phyloP scores from a whole-genome alignment of 2,888 invertebrate genomes.

The Cheilosia variabilis region DNA sequence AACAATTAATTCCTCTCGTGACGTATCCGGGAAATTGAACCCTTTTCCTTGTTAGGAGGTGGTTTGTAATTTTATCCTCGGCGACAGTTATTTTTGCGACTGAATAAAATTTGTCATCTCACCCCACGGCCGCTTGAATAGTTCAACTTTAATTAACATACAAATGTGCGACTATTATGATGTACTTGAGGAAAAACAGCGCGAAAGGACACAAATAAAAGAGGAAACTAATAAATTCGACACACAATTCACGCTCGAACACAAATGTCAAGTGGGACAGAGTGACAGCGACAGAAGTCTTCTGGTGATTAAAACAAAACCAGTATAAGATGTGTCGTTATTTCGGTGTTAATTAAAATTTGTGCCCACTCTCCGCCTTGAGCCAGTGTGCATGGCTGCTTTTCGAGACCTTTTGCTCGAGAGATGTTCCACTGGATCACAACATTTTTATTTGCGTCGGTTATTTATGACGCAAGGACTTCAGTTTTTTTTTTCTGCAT shows the following conservation, averaged over 20 bases:
- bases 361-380: not conserved
- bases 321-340: constrained; percentile 35
- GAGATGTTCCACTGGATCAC: constrained; percentile 31
- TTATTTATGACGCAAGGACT: constrained; percentile 41
- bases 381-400: not conserved
- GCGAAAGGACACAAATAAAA: not conserved
- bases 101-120: not conserved
- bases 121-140: not conserved
- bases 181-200: not conserved
- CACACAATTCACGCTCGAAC: constrained; percentile 41
- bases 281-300: not conserved
- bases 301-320: constrained; percentile 13
- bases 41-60: not conserved
- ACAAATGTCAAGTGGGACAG: constrained; percentile 43
- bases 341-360: constrained; percentile 58
- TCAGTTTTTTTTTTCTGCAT: not conserved
- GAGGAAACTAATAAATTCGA: constrained; percentile 41
- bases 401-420: constrained; percentile 3
- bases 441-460: constrained; percentile 29
- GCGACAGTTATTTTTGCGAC: constrained; percentile 12
- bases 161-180: constrained; percentile 4
- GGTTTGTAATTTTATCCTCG: not conserved
- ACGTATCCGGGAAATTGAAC: not conserved
- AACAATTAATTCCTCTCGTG: constrained; percentile 4
- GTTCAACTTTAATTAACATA: constrained; percentile 47